Conservation (phyloP, 2,113 vertebrate species). For the Rhabdornis inornatus region DNA sequence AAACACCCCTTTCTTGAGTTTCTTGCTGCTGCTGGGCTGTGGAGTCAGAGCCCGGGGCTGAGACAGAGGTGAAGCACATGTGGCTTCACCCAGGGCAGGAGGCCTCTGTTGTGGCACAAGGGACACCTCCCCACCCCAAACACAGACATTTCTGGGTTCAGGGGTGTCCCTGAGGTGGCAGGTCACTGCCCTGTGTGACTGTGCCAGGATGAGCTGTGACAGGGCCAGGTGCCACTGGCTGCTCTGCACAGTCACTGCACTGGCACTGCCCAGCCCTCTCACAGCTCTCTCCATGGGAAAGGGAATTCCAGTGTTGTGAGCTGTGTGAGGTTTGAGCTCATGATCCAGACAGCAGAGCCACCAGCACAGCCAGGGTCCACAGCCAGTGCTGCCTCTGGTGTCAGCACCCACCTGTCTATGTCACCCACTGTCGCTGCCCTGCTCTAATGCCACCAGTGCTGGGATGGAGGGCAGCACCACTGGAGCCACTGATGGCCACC, state of each 20-base stretch:
- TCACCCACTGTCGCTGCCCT: not conserved
- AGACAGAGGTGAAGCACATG: not conserved
- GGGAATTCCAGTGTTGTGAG: not conserved
- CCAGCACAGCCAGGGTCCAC: not conserved
- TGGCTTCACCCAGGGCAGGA: not conserved
- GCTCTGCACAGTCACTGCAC: not conserved
- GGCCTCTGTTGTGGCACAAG: not conserved
- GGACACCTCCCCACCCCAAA: not conserved
- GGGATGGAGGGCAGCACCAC: not conserved
- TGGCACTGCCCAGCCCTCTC: not conserved
- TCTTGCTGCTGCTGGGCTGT: not conserved
- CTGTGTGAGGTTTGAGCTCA: not conserved
- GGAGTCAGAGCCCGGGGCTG: not conserved
- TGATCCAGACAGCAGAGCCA: not conserved
- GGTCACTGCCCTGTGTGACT: not conserved
- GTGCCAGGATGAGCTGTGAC: not conserved
- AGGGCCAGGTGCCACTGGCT: not conserved
- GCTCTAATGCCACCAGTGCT: not conserved
- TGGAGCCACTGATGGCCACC: not conserved
- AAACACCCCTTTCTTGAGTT: not conserved
- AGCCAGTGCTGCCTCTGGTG: not conserved
- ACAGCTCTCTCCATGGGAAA: not conserved
- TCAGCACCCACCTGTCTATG: not conserved
- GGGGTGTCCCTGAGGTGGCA: not conserved
- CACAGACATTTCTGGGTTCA: not conserved